Evolutionary conservation across 2,113 vertebrate genomes (phyloP).

Genomic region (Lanius ludovicianus): DNA sequence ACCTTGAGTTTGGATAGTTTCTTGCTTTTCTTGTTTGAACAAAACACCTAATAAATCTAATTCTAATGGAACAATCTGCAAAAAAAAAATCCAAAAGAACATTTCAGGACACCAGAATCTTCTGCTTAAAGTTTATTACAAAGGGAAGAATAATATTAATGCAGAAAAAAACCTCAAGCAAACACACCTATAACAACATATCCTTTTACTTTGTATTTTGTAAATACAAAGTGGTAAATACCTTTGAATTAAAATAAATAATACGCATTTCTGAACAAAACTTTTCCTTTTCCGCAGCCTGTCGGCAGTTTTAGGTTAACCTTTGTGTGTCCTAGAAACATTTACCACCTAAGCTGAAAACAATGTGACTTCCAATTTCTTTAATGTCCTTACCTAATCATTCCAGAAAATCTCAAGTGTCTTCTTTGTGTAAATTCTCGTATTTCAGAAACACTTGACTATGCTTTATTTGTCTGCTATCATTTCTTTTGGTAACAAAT

Average conservation of each 20-base stretch:
- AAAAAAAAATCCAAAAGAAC: background rate
- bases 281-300: background rate
- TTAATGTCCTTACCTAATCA: background rate
- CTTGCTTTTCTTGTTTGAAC: background rate
- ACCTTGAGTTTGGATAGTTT: background rate
- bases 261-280: background rate
- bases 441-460: background rate
- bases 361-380: background rate
- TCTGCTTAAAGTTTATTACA: background rate
- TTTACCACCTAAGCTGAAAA: background rate
- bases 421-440: background rate
- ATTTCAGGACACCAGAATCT: background rate
- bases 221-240: background rate
- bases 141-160: background rate
- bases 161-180: background rate
- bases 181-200: background rate
- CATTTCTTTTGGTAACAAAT: background rate
- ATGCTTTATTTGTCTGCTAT: background rate
- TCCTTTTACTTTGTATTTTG: background rate
- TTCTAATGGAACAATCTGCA: background rate
- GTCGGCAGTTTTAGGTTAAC: background rate
- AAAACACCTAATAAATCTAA: background rate
- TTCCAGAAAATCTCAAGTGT: background rate
- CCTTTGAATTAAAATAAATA: background rate
- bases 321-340: background rate